Evolutionary conservation across 2,888 invertebrate species (phyloP).

Genomic region (Hydrotaea diabolus): DNA sequence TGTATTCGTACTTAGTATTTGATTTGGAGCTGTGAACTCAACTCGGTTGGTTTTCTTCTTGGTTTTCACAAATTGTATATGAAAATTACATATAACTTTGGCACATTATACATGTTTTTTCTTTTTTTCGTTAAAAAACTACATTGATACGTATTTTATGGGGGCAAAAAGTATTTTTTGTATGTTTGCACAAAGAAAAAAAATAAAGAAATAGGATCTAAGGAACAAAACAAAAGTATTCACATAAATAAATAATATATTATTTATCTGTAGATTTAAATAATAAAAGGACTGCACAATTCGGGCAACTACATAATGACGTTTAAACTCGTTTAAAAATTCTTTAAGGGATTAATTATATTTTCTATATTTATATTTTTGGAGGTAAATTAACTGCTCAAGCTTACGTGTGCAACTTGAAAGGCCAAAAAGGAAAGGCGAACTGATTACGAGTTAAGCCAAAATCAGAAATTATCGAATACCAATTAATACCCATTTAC

Average conservation of each 20-base stretch:
- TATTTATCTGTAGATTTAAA: not conserved
- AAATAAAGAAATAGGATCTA: not conserved
- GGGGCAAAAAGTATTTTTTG: conserved; percentile 13
- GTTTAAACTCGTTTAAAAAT: too few species aligned
- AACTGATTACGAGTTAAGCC: too few species aligned
- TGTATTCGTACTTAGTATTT: conserved; percentile 36
- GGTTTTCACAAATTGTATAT: conserved; percentile 55
- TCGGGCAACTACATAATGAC: not conserved
- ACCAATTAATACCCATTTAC: too few species aligned
- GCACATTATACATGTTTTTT: conserved; percentile 62
- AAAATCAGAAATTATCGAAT: too few species aligned
- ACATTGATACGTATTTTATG: conserved; percentile 64
- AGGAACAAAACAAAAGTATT: too few species aligned
- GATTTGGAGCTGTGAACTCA: conserved; percentile 62
- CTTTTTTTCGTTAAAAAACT: conserved; percentile 48
- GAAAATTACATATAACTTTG: conserved; percentile 63
- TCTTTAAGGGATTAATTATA: too few species aligned
- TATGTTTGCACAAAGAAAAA: not conserved
- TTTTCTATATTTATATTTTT: too few species aligned
- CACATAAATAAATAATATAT: too few species aligned
- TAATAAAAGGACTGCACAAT: not conserved
- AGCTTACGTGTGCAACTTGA: too few species aligned
- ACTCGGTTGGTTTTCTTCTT: conserved; percentile 26
- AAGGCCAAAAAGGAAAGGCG: too few species aligned
- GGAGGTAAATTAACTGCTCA: too few species aligned